A percentile compares a stretch with the other conserved stretches of the same genome.
These are phyloP conservation scores for Amazona guildingii DNA, from an alignment of 2,113 vertebrate genomes.

Conservation along the genomic window DNA sequence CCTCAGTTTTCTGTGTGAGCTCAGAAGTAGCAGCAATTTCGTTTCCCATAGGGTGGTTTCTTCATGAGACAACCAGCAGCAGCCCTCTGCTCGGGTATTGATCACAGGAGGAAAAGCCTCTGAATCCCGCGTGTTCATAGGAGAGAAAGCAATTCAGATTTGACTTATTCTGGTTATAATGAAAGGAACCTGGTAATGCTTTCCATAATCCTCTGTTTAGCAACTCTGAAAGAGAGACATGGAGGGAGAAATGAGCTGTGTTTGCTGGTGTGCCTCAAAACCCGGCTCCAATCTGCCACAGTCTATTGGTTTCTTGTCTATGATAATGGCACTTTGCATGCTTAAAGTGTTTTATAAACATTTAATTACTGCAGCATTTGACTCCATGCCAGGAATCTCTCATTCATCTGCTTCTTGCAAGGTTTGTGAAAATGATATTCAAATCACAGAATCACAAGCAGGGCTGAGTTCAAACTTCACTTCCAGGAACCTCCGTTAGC, in stretches of 20 bases:
- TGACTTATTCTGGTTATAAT: not conserved
- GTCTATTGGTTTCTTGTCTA: conserved; percentile 3
- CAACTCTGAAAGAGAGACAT: not conserved
- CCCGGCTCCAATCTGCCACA: not conserved
- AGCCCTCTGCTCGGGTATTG: not conserved
- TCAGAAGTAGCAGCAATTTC: conserved; percentile 56
- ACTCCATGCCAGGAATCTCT: conserved; percentile 49
- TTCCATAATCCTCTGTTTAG: not conserved
- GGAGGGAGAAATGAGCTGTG: conserved; percentile 17
- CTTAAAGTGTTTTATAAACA: conserved; percentile 45
- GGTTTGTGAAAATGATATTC: conserved; percentile 15
- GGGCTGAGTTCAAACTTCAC: not conserved
- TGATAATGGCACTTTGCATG: not conserved
- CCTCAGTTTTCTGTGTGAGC: conserved; percentile 40
- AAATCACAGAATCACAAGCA: not conserved
- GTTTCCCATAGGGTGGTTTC: conserved; percentile 52
- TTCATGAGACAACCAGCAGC: conserved; percentile 22
- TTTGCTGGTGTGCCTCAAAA: conserved; percentile 13
- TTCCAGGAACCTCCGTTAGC: not conserved
- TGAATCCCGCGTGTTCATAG: not conserved
- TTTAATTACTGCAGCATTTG: conserved; percentile 51
- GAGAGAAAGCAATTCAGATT: not conserved
- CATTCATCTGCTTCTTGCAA: conserved; percentile 15
- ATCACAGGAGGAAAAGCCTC: not conserved
- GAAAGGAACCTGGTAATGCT: conserved; percentile 19